Conservation (phyloP, 2,888 invertebrate species). For the Myopa testacea region DNA sequence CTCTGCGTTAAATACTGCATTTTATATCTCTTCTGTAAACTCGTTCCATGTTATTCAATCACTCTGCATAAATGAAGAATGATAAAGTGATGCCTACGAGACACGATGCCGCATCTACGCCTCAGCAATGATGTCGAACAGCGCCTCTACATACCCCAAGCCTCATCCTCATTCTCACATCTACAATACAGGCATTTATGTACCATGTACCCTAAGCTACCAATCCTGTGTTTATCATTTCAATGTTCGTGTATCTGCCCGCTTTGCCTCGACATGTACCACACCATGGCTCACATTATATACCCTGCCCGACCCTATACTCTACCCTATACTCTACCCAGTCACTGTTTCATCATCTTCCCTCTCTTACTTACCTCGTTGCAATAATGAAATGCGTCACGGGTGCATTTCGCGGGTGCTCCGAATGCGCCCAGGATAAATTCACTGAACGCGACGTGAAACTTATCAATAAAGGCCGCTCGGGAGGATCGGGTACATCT, state of each 20-base stretch:
- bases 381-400: constrained; percentile 80
- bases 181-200: no score
- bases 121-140: background rate
- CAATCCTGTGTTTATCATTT: no score
- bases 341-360: background rate
- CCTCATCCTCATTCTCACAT: no score
- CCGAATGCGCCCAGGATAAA: constrained; percentile 80
- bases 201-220: no score
- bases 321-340: no score
- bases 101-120: background rate
- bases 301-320: no score
- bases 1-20: constrained; percentile 10
- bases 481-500: constrained; percentile 80
- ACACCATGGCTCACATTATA: no score
- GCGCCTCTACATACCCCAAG: background rate
- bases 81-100: constrained; percentile 22
- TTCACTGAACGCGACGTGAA: constrained; percentile 81
- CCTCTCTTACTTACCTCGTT: constrained; percentile 73
- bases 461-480: constrained; percentile 77
- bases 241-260: no score
- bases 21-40: constrained; percentile 7
- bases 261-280: no score
- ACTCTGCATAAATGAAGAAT: constrained; percentile 34
- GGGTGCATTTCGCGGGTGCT: constrained; percentile 76
- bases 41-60: constrained; percentile 27